These are phyloP conservation scores for Sphecodes monilicornis DNA, from an alignment of 2,888 invertebrate genomes.

Conservation along the genomic window DNA sequence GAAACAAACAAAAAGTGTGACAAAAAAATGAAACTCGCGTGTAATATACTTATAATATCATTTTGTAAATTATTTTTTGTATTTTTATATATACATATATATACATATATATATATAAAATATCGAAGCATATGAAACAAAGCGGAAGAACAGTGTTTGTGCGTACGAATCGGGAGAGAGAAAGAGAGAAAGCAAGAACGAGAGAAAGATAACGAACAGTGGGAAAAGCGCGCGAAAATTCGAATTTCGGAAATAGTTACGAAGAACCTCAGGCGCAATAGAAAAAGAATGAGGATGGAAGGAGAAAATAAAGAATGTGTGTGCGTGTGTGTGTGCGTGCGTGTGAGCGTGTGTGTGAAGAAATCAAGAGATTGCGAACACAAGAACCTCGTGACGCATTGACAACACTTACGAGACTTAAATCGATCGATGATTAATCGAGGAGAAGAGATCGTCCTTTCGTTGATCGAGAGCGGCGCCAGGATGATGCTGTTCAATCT, in stretches of 20 bases:
- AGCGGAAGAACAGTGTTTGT: conserved; percentile 70
- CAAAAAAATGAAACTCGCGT: conserved; percentile 73
- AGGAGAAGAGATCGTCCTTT: conserved; percentile 59
- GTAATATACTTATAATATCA: conserved; percentile 80
- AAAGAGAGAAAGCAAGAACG: conserved; percentile 1
- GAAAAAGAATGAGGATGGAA: conserved; percentile 28
- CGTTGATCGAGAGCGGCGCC: conserved; percentile 71
- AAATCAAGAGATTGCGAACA: background rate
- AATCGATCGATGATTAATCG: conserved; percentile 51
- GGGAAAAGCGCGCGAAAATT: background rate
- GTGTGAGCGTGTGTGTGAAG: background rate
- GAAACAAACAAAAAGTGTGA: conserved; percentile 50
- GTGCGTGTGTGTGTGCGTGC: background rate
- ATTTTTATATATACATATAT: conserved; percentile 80
- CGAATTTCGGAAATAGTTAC: conserved; percentile 19
- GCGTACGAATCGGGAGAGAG: conserved; percentile 52
- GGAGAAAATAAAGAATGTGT: background rate
- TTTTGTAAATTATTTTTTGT: conserved; percentile 83
- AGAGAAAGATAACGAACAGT: conserved; percentile 12
- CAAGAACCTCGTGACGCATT: conserved; percentile 54
- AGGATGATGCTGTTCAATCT: conserved; percentile 53
- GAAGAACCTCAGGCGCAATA: conserved; percentile 26
- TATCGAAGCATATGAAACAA: conserved; percentile 70
- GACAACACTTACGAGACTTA: conserved; percentile 66
- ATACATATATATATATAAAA: conserved; percentile 72